These are phyloP conservation scores for Coenonympha glycerion DNA, from an alignment of 2,888 invertebrate genomes.

Conservation along the genomic window DNA sequence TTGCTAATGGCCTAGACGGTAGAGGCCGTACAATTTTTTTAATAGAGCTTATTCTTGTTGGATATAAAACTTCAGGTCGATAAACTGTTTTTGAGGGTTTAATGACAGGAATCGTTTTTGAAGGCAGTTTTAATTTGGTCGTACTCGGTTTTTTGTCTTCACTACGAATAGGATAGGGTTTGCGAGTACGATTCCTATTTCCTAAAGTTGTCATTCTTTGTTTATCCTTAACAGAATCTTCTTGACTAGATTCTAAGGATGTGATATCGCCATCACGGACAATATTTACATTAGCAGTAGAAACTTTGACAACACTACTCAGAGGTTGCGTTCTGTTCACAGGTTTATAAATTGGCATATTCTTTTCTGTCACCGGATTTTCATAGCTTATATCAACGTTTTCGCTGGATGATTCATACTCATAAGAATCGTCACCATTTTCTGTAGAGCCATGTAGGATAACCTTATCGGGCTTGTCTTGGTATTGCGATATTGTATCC, in stretches of 20 bases:
- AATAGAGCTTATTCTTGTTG: constrained; percentile 49
- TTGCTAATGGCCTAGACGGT: constrained; percentile 38
- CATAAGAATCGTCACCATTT: constrained; percentile 42
- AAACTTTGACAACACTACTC: constrained; percentile 31
- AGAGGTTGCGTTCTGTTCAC: constrained; percentile 28
- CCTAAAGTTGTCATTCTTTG: constrained; percentile 46
- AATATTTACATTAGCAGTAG: neutral
- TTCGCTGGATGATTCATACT: constrained; percentile 51
- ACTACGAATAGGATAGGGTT: constrained; percentile 55
- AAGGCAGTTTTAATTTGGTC: constrained; percentile 46
- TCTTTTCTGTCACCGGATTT: constrained; percentile 40
- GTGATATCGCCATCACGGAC: constrained; percentile 11
- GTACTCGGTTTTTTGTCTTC: constrained; percentile 51
- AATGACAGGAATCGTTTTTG: constrained; percentile 45
- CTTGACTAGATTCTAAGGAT: constrained; percentile 45
- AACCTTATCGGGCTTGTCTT: constrained; percentile 35
- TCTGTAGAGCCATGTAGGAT: constrained; percentile 43
- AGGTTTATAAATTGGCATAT: constrained; percentile 35
- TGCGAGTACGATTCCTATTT: constrained; percentile 56
- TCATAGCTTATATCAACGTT: constrained; percentile 39
- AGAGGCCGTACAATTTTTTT: constrained; percentile 53
- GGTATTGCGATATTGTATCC: constrained; percentile 35
- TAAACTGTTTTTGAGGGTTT: constrained; percentile 53
- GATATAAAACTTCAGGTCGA: constrained; percentile 54
- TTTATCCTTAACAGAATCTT: constrained; percentile 48